phyloP scores from a whole-genome alignment of 2,888 invertebrate genomes.

The Stenotaenia linearis region DNA sequence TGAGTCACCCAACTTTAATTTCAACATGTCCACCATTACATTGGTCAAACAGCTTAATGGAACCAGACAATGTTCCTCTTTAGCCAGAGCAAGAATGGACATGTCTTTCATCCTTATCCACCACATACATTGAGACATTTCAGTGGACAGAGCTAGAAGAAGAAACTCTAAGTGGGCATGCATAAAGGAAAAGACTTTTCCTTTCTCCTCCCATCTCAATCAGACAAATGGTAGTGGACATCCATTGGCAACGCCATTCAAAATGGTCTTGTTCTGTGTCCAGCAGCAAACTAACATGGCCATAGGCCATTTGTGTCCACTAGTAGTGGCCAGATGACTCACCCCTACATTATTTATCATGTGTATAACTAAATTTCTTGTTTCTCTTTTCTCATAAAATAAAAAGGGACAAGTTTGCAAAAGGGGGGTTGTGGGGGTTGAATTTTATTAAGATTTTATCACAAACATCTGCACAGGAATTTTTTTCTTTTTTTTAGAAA shows the following conservation, averaged over 20 bases:
- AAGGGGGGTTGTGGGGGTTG: not conserved
- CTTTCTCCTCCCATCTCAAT: slow-evolving; percentile 23
- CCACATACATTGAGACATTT: not conserved
- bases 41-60: not conserved
- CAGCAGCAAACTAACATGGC: slow-evolving; percentile 21
- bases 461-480: slow-evolving; percentile 6
- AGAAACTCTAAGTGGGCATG: slow-evolving; percentile 7
- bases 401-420: not conserved
- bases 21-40: too few species aligned
- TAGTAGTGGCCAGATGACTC: not conserved
- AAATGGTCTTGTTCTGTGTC: slow-evolving; percentile 16
- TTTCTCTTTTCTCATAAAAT: slow-evolving; percentile 7
- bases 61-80: not conserved
- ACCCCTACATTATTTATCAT: slow-evolving; percentile 24
- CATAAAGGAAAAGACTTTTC: slow-evolving; percentile 24
- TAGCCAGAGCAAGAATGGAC: not conserved
- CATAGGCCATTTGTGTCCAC: slow-evolving; percentile 24
- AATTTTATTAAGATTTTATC: slow-evolving; percentile 20
- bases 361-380: slow-evolving; percentile 26
- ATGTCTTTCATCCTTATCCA: not conserved
- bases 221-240: slow-evolving; percentile 26
- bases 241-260: slow-evolving; percentile 26
- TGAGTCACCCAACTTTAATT: too few species aligned
- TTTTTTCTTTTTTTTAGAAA: not conserved
- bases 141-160: not conserved